Conservation (phyloP, 2,888 invertebrate species). For the Gastracanthus pulcherrimus region DNA sequence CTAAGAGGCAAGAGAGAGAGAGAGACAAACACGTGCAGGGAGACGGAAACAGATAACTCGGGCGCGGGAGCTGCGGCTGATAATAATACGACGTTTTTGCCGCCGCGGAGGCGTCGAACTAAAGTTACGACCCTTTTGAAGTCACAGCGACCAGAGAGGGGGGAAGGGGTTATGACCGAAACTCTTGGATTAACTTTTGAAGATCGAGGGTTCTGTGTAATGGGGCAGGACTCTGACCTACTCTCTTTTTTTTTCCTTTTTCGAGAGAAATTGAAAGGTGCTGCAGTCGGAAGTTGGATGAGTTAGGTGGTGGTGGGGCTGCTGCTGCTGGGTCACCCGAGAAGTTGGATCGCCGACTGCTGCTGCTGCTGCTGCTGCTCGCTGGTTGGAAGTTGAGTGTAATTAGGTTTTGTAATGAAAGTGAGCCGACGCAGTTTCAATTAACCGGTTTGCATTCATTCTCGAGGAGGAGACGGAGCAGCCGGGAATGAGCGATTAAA, state of each 20-base stretch:
- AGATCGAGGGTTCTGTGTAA: neutral
- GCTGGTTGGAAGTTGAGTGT: neutral
- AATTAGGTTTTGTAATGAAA: neutral
- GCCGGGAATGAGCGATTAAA: slow-evolving; percentile 4
- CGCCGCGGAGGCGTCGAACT: neutral
- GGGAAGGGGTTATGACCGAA: slow-evolving; percentile 4
- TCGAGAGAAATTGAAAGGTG: neutral
- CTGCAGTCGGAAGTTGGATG: neutral
- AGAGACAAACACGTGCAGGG: slow-evolving; percentile 1
- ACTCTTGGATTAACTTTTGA: slow-evolving; percentile 21
- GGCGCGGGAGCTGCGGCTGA: neutral
- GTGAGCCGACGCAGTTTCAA: neutral
- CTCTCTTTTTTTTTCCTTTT: neutral
- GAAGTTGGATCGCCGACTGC: neutral
- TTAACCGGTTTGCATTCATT: neutral
- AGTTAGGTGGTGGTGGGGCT: no score
- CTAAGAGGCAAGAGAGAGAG: neutral
- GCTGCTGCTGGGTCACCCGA: no score
- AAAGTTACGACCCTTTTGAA: slow-evolving; percentile 14
- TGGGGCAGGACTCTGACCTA: neutral
- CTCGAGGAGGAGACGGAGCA: neutral
- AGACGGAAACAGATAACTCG: neutral
- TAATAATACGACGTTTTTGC: neutral
- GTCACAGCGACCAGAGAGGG: neutral
- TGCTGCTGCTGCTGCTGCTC: no score